phyloP scores from a whole-genome alignment of 2,113 vertebrate genomes.

The Poicephalus gulielmi region DNA sequence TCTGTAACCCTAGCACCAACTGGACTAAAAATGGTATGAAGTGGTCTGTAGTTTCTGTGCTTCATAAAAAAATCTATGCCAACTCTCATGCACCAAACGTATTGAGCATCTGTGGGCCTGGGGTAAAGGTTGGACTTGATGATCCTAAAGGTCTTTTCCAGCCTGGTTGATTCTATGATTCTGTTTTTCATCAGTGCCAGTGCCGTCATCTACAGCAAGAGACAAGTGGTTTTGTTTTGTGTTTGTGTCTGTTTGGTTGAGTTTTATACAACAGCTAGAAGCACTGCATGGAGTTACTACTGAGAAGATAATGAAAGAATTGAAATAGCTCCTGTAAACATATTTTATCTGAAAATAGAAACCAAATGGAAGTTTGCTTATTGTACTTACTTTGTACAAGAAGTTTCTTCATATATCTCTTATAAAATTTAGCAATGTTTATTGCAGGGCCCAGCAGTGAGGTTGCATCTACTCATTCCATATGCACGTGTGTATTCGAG shows the following conservation, averaged over 20 bases:
- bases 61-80: neutral
- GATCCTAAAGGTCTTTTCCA: neutral
- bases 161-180: neutral
- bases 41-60: neutral
- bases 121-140: neutral
- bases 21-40: neutral
- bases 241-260: neutral
- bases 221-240: neutral
- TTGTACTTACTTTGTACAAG: neutral
- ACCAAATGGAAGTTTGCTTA: neutral
- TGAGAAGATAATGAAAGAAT: neutral
- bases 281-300: neutral
- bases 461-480: neutral
- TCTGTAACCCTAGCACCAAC: neutral
- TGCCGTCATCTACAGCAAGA: neutral
- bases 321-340: neutral
- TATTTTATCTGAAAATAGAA: neutral
- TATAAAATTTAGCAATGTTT: neutral
- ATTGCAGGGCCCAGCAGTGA: neutral
- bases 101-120: neutral
- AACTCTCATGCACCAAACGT: neutral
- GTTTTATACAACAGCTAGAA: neutral
- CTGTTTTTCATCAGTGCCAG: neutral
- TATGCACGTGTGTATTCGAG: fast-evolving
- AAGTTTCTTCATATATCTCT: neutral